Evolutionary conservation across 2,113 vertebrate genomes (phyloP).

Genomic region (Vulpes vulpes): DNA sequence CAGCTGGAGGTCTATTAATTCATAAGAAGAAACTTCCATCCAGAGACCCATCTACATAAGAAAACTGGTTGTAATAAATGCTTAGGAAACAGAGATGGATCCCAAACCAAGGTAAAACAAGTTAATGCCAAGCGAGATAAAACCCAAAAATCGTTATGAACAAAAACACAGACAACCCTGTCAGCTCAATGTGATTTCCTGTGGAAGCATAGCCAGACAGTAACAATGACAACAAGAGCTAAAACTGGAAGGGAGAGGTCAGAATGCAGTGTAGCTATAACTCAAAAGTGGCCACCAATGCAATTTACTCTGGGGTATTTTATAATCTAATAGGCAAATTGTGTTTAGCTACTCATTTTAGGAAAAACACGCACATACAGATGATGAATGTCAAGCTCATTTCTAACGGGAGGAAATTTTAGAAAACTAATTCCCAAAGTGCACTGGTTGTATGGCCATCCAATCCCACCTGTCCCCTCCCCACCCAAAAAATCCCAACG

Average conservation of each 20-base stretch:
- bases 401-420: constrained; percentile 42
- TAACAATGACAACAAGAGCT: not conserved
- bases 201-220: not conserved
- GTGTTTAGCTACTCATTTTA: not conserved
- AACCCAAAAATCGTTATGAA: not conserved
- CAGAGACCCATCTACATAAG: not conserved
- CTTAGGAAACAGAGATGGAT: not conserved
- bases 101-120: not conserved
- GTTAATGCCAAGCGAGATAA: constrained; percentile 39
- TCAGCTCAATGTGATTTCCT: not conserved
- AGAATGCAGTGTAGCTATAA: not conserved
- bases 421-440: constrained; percentile 46
- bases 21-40: not conserved
- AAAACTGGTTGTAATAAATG: not conserved
- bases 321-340: not conserved
- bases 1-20: not conserved
- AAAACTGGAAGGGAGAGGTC: not conserved
- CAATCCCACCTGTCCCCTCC: accelerated
- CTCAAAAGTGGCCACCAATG: not conserved
- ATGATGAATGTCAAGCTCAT: constrained; percentile 1
- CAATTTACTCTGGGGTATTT: not conserved
- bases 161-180: not conserved
- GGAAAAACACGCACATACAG: not conserved
- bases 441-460: not conserved
- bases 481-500: not conserved